phyloP scores from a whole-genome alignment of 2,113 vertebrate genomes.

The Oncorhynchus tshawytscha region DNA sequence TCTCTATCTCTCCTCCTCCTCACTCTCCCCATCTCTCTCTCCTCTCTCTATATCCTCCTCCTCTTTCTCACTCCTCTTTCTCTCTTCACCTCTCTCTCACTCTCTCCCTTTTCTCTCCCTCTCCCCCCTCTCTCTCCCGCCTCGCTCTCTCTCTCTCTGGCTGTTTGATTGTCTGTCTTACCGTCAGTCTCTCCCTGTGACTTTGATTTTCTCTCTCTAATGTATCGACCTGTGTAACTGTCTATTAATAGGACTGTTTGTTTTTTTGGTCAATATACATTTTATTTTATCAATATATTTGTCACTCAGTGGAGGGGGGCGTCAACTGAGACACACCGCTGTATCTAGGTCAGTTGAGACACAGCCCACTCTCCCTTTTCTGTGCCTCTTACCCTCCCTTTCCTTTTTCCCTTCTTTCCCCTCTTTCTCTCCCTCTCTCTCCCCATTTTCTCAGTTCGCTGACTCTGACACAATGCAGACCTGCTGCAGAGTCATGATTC shows the following conservation, averaged over 20 bases:
- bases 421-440: constrained; percentile 24
- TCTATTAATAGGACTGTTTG: neutral
- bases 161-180: too few relatives aligned
- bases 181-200: too few relatives aligned
- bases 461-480: constrained; percentile 71
- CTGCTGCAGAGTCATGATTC: constrained; percentile 36
- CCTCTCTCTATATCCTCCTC: too few relatives aligned
- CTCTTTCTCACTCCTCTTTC: too few relatives aligned
- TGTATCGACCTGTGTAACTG: neutral
- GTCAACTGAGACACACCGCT: constrained; percentile 40
- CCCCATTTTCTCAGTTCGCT: constrained; percentile 25
- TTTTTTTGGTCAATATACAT: too few relatives aligned
- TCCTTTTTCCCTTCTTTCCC: neutral
- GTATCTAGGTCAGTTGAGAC: constrained; percentile 71
- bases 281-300: neutral
- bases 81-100: too few relatives aligned
- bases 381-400: constrained; percentile 22
- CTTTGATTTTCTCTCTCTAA: neutral
- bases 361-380: constrained; percentile 28
- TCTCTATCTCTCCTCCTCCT: too few relatives aligned
- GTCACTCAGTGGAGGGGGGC: constrained; percentile 12
- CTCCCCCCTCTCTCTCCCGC: neutral
- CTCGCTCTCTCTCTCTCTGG: too few relatives aligned
- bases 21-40: too few relatives aligned
- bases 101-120: too few relatives aligned